Evolutionary conservation across 2,888 invertebrate species (phyloP), one percentile per base, ranked within the genome.

Genomic region (Spisula subtruncata): DNA sequence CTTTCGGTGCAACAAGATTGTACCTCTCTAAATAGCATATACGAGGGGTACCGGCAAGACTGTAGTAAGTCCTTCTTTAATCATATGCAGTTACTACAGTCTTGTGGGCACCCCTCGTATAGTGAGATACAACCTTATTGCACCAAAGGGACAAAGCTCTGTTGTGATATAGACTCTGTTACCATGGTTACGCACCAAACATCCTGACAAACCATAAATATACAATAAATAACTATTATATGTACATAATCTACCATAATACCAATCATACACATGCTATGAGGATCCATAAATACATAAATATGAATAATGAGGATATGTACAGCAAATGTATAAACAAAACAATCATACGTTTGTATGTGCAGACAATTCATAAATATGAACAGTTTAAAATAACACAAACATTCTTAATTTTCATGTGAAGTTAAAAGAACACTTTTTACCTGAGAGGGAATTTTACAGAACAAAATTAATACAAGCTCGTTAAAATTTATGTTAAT

Each of bases 151-250:
- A n/a, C n/a, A n/a, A n/a, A 41, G 10, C 5, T 51, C 51, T 1
- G 51, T 51, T 51, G 51, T 51, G 12, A 16, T 51, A 51, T 16
- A 51, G 51, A 51, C 16, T 12, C 51, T 10, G 51, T 16, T 51
- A 51, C 51, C 1, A 16, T 51, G 1, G 51, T 51, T 51, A 1
- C 14, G 12, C 12, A 66, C 25, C 60, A 66, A 66, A 66, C n/a
- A n/a, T 25, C n/a, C n/a, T 35, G 32, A 75, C 20, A 60, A n/a
- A 41, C 41, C 2, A 41, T 25, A 20, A 1, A 5, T 60, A 60
- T 8, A 75, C 75, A 84, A 84, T 84, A 84, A 84, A 84, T 84
- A 84, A 46, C 84, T 84, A 84, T 60, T 51, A 60, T 84, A 84
- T 84, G 14, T 84, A 84, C 84, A 84, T 18, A 83, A 14, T 51